phyloP scores from a whole-genome alignment of 2,888 invertebrate species.

The Scaeva pyrastri region DNA sequence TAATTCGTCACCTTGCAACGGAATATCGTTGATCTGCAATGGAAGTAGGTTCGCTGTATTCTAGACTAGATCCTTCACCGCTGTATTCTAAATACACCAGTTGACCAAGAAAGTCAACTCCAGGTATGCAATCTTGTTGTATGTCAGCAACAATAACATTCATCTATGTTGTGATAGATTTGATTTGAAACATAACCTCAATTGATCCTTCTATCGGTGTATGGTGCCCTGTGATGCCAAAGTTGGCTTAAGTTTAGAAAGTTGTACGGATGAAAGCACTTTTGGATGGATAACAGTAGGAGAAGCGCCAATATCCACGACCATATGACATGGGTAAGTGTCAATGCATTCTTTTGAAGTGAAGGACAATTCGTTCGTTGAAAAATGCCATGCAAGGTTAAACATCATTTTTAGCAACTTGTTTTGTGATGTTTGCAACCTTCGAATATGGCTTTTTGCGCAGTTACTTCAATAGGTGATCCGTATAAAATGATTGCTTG shows the following conservation, averaged over 20 bases:
- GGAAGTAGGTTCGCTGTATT: too few species aligned
- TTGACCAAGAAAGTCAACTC: slow-evolving; percentile 4
- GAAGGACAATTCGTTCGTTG: too few species aligned
- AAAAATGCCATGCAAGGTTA: too few species aligned
- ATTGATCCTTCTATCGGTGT: background rate
- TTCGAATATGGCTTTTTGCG: too few species aligned
- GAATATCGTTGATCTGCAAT: background rate
- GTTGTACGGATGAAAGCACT: background rate
- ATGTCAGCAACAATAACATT: background rate
- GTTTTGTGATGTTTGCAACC: too few species aligned
- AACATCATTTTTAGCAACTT: too few species aligned
- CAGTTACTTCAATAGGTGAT: too few species aligned
- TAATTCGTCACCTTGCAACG: background rate
- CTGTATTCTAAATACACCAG: background rate
- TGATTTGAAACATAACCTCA: background rate
- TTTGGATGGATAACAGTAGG: background rate
- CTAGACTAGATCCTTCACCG: too few species aligned
- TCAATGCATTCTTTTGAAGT: background rate
- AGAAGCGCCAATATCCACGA: too few species aligned
- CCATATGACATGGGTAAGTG: background rate
- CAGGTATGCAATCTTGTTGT: background rate
- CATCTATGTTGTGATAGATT: background rate
- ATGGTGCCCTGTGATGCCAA: background rate
- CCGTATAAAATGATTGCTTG: too few species aligned
- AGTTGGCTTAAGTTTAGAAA: too few species aligned